Evolutionary conservation across 2,797 vertebrate genomes (phyloP).

Genomic region (Carduelis carduelis): DNA sequence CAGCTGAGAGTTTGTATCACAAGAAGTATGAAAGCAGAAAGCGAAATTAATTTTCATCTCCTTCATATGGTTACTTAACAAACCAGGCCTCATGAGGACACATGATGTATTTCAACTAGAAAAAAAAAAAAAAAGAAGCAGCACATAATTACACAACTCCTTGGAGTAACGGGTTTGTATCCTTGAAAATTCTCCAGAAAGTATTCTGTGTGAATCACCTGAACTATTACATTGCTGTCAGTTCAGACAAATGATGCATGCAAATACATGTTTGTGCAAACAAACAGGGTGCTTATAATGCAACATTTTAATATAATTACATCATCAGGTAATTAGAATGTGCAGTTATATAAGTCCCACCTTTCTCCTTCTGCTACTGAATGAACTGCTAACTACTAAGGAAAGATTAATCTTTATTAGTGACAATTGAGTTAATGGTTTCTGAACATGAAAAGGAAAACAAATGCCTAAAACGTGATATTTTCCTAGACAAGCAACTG

Average conservation of each 20-base stretch:
- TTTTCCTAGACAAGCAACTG: neutral
- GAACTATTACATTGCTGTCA: slow-evolving; percentile 49
- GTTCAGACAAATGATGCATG: slow-evolving; percentile 58
- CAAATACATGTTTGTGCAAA: slow-evolving; percentile 53
- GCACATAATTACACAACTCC: slow-evolving; percentile 32
- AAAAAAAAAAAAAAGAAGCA: neutral
- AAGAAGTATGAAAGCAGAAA: slow-evolving; percentile 34
- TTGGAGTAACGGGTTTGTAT: slow-evolving; percentile 4
- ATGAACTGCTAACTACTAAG: slow-evolving; percentile 4
- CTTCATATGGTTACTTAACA: slow-evolving; percentile 28
- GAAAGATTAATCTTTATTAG: slow-evolving; percentile 17
- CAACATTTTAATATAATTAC: slow-evolving; percentile 55
- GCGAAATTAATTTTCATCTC: slow-evolving; percentile 52
- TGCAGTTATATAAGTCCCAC: slow-evolving; percentile 31
- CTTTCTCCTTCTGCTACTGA: neutral
- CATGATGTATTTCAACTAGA: slow-evolving; percentile 46
- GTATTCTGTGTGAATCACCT: slow-evolving; percentile 15
- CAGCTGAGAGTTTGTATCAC: slow-evolving; percentile 5
- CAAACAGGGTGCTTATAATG: slow-evolving; percentile 43
- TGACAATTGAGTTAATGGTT: neutral
- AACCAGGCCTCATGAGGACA: slow-evolving; percentile 5
- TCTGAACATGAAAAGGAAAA: slow-evolving; percentile 9
- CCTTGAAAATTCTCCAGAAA: slow-evolving; percentile 20
- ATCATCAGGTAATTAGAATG: slow-evolving; percentile 41
- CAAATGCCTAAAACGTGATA: neutral